Percentiles rank a stretch among this genome's conserved stretches.
Conservation (phyloP, 35 echinoderm and acorn worm genomes). For the Nesometra sesokonis region DNA sequence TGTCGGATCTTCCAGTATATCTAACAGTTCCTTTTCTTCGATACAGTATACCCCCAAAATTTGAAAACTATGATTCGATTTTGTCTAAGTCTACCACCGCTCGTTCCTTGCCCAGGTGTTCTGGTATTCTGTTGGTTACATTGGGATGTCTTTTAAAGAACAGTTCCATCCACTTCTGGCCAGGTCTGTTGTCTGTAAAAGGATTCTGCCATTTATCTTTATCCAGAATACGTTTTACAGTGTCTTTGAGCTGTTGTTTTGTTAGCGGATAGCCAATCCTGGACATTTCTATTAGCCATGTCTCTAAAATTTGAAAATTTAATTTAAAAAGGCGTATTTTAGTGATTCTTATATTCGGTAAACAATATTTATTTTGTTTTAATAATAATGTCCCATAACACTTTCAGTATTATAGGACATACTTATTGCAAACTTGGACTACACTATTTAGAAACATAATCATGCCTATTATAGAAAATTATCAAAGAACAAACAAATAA, state of each 20-base stretch:
- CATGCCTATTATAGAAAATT: too few species aligned
- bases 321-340: too few species aligned
- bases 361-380: too few species aligned
- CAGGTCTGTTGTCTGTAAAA: conserved; percentile 31
- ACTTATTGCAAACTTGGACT: too few species aligned
- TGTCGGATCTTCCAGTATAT: conserved; percentile 8
- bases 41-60: conserved; percentile 18
- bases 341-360: too few species aligned
- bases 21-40: neutral
- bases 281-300: conserved; percentile 33
- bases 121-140: conserved; percentile 22
- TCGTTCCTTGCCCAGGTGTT: conserved; percentile 30
- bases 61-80: conserved; percentile 9
- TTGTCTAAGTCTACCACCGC: conserved; percentile 20
- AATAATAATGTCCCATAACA: too few species aligned
- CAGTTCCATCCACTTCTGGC: conserved; percentile 25
- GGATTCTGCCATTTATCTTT: conserved; percentile 22
- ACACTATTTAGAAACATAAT: too few species aligned
- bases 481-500: too few species aligned
- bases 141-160: conserved; percentile 33
- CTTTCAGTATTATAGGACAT: too few species aligned
- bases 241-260: conserved; percentile 17
- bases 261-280: conserved; percentile 29
- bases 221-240: conserved; percentile 36
- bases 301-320: neutral